Base-by-base conservation (phyloP, 2,888 invertebrate genomes). In the Epinotia demarniana region DNA sequence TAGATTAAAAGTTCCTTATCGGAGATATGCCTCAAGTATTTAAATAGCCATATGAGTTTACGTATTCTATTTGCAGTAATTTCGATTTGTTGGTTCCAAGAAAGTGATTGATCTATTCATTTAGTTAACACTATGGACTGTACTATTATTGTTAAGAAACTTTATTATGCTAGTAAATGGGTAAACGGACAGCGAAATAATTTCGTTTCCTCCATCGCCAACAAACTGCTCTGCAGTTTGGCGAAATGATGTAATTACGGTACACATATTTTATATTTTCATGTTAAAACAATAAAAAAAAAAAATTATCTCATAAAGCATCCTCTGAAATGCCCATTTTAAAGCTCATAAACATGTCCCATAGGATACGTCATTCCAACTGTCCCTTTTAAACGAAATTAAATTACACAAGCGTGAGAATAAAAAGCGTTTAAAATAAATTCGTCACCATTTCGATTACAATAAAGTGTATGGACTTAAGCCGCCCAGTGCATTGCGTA, bases 391-490 rank as follows among this genome's bases (percentile, higher is more conserved):
- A 78, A 80, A 78, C 64, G 74, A 79, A 53, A 80, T 79, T 76
- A 78, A 72, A 75, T 71, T 77, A 76, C 69, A 76, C 71, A 77
- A 70, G n/a, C 77, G 74, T 69, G 78, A 78, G 79, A 81, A 83
- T 79, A 81, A 82, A 80, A 79, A 73, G 78, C 74, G n/a, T 53
- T 77, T 78, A 79, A 39, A 79, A 80, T 79, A 80, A 81, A 81
- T 79, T 81, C 81, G 80, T 75, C 74, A 49, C 80, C 77, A 77
- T 75, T 79, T 78, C 78, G 77, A 83, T 81, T 80, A 81, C 80
- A 82, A 80, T 81, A 80, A 79, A 78, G 75, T 81, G 83, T 82
- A 62, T 53, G 16, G 70, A 67, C 60, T 71, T 71, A 82, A 85
- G 83, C 83, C 83, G 77, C 80, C 83, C 77, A 70, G 69, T 55